These are phyloP conservation scores for Akabosia matsudoensis DNA, from an alignment of 1,140 invertebrate species.

Conservation along the genomic window DNA sequence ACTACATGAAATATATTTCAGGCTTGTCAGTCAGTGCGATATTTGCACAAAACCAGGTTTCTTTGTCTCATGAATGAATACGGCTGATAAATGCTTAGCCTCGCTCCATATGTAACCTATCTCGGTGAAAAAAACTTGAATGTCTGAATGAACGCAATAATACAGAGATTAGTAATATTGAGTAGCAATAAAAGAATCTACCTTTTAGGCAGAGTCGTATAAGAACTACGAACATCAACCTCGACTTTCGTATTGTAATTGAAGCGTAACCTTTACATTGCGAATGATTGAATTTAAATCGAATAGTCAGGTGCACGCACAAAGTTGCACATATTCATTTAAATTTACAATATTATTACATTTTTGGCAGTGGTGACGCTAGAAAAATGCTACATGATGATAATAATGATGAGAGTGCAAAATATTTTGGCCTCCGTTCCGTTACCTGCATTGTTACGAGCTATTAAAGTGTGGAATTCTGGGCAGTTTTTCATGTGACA, in stretches of 20 bases:
- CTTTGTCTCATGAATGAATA: not conserved
- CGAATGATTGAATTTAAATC: not conserved
- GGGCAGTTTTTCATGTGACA: not conserved
- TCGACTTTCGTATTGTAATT: not conserved
- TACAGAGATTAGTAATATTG: not conserved
- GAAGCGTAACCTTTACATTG: constrained; percentile 14
- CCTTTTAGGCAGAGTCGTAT: too few relatives aligned
- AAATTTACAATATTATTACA: constrained; percentile 1
- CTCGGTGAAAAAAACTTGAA: not conserved
- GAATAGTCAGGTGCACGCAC: not conserved
- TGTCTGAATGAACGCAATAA: not conserved
- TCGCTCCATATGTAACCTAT: constrained; percentile 10
- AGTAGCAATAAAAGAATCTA: not conserved
- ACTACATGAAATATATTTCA: not conserved
- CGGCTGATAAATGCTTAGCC: not conserved
- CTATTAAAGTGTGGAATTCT: not conserved
- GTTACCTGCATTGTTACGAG: constrained; percentile 1
- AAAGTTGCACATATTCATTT: not conserved
- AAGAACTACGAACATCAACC: not conserved
- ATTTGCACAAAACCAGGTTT: not conserved
- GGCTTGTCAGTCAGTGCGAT: constrained; percentile 1
- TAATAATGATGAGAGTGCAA: not conserved
- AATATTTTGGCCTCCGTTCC: constrained; percentile 5
- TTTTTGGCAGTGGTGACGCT: not conserved
- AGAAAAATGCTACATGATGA: not conserved